phyloP scores from a whole-genome alignment of 2,113 vertebrate genomes.

The Chaetorhynchus papuensis region DNA sequence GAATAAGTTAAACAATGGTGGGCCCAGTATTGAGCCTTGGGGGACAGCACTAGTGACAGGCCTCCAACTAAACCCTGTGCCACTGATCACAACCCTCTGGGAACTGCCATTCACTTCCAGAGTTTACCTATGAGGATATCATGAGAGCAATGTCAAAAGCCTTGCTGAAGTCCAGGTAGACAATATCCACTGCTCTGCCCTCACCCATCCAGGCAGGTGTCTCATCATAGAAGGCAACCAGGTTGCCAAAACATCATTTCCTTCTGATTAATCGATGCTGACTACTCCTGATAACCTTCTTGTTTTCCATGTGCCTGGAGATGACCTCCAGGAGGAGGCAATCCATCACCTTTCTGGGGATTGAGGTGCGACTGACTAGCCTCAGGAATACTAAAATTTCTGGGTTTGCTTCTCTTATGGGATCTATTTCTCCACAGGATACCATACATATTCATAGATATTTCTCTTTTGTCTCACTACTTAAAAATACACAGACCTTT shows the following conservation, averaged over 20 bases:
- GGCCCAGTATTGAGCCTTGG: background rate
- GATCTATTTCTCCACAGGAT: background rate
- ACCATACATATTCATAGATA: background rate
- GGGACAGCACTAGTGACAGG: background rate
- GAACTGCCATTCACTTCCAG: background rate
- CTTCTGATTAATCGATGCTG: accelerated
- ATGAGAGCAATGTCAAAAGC: background rate
- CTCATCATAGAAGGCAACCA: background rate
- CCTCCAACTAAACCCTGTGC: background rate
- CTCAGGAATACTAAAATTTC: background rate
- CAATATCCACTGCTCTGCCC: background rate
- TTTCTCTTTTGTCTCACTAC: background rate
- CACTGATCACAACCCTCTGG: background rate
- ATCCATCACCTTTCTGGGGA: background rate
- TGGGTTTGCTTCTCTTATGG: background rate
- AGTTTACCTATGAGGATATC: background rate
- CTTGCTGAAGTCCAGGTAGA: background rate
- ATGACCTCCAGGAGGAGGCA: background rate
- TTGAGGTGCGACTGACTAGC: background rate
- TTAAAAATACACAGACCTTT: background rate
- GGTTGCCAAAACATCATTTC: background rate
- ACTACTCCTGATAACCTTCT: background rate
- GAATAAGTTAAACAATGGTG: background rate
- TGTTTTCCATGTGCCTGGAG: background rate
- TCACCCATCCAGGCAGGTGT: background rate